Conservation (phyloP, 2,888 invertebrate genomes). For the Plagodis dolabraria region DNA sequence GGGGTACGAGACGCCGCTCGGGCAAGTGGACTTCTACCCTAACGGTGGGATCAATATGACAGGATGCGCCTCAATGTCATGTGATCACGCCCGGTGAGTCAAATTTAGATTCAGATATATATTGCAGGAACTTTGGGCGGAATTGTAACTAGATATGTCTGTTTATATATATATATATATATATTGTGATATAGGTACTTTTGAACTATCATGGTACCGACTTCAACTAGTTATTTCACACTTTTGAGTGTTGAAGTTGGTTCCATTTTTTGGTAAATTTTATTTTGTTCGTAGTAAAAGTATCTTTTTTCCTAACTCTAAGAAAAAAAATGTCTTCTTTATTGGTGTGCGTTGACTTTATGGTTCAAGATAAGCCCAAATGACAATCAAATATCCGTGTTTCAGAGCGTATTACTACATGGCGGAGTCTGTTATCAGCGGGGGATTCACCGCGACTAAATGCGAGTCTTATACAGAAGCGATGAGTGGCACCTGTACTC, state of each 20-base stretch:
- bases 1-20: slow-evolving; percentile 47
- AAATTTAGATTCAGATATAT: background rate
- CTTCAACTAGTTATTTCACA: no score
- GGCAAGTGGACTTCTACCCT: slow-evolving; percentile 57
- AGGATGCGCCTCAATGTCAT: slow-evolving; percentile 44
- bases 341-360: no score
- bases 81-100: slow-evolving; percentile 51
- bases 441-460: slow-evolving; percentile 50
- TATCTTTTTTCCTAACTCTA: no score
- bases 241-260: no score
- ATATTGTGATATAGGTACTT: no score
- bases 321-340: no score
- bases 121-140: no score
- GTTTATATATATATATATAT: no score
- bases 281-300: no score
- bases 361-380: background rate
- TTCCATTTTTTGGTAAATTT: no score
- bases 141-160: no score
- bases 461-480: slow-evolving; percentile 45
- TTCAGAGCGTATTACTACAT: slow-evolving; percentile 41
- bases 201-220: no score
- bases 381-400: background rate
- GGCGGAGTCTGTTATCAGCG: slow-evolving; percentile 48
- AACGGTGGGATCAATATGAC: slow-evolving; percentile 55
- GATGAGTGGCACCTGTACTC: slow-evolving; percentile 48